These are phyloP conservation scores for Meles meles DNA, from an alignment of 2,113 vertebrate genomes.

Conservation along the genomic window DNA sequence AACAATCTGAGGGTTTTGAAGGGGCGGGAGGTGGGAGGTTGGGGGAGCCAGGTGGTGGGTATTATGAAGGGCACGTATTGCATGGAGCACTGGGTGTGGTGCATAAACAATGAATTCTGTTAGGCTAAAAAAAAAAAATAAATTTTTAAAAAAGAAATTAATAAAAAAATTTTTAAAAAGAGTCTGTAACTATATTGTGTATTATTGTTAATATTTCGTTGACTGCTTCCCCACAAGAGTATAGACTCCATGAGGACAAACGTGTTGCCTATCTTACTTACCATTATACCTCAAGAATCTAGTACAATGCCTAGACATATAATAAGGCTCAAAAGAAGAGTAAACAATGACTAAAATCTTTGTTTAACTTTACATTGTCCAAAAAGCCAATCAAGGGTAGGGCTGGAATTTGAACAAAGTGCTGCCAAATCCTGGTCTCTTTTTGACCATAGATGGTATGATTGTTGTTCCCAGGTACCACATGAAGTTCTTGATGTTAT, in stretches of 20 bases:
- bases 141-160: no score
- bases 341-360: not conserved
- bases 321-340: not conserved
- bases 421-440: not conserved
- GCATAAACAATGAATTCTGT: no score
- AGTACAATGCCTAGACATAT: not conserved
- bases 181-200: not conserved
- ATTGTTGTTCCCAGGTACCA: not conserved
- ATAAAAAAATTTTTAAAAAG: not conserved
- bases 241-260: not conserved
- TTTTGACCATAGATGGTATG: not conserved
- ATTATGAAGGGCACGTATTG: no score
- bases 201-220: not conserved
- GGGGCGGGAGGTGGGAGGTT: no score
- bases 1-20: no score
- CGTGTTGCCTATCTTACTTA: not conserved
- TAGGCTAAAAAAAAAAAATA: no score
- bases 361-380: not conserved
- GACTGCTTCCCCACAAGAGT: not conserved
- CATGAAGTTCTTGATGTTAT: not conserved
- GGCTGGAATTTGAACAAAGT: not conserved
- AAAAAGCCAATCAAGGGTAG: not conserved
- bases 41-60: no score
- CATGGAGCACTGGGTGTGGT: no score
- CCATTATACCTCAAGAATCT: not conserved